Evolutionary conservation across 2,797 vertebrate species (phyloP), one percentile per base, ranked within the genome.

Genomic region (Melanotaenia trifasciata): DNA sequence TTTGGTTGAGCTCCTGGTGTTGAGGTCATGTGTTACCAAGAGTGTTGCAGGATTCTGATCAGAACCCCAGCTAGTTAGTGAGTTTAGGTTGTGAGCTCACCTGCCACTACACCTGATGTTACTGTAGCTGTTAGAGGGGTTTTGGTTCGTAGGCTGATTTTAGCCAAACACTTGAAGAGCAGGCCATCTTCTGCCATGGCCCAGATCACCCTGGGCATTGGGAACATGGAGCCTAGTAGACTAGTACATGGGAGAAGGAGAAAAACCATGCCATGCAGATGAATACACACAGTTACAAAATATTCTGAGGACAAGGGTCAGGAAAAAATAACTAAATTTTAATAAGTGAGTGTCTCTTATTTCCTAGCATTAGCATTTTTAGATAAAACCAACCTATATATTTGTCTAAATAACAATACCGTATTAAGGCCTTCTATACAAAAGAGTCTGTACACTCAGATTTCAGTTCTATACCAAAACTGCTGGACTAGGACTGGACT

Each of bases 151-250:
- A 92, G 43, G 0, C 67, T 95, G 91, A 98, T 89, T 88, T 88
- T 95, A 84, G 96, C 95, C 94, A 99, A 93, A 87, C 92, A 92
- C 86, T 94, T 97, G 89, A 99, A 99, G 51, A 99, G 96, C 76
- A 99, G 94, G 1, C 98, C 98, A 13, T 99, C 98, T 85, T 97
- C 96, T 78, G 98, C 98, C 98, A 99, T 99, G 72, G 97, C 98
- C 85, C 97, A 99, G 90, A 99, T 98, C 58, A 99, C 95, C 78
- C 98, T 94, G 71, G 98, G 97, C 97, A 98, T 98, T 0, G 98
- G 98, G 85, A 99, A 98, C 97, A 99, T 98, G 87, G 97, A 96
- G 47, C 97, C 98, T 71, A 99, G 94, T 67, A 99, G 91, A 87
- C 98, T 99, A 81, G 64, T 47, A 53, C 0, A 51, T 78, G 64